Base-by-base conservation (phyloP, 2,888 invertebrate species). In the Meteorus colon region DNA sequence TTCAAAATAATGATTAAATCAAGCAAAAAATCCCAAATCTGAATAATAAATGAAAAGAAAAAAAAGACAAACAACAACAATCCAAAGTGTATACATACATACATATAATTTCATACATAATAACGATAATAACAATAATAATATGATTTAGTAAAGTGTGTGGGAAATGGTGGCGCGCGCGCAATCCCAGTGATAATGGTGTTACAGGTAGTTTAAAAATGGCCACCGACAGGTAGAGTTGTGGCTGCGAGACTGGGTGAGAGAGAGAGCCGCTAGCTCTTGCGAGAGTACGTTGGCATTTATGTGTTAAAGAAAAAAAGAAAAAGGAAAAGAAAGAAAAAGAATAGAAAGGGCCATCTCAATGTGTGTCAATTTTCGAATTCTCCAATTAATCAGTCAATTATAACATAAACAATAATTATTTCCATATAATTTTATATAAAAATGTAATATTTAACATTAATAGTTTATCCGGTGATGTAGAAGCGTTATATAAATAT, bases 181-280 rank as follows among this genome's bases (percentile, higher is more conserved):
- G 73, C 73, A 63, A 72, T 16, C 59, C 73, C 29, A 51, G 65
- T 51, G 66, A 65, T 73, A 45, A 66, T 67, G 45, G 59, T 48
- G 48, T 83, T 85, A 84, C 86, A 86, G 87, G 87, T 88, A 88
- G 88, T 88, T 88, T 86, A 88, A 88, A 88, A 87, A 88, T 88
- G 88, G 88, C 88, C 85, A 82, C 86, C 82, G 82, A 83, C 86
- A 84, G 84, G 85, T 85, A 86, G 81, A 83, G 80, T 84, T 81
- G 19, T 37, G 14, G 62, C 45, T 55, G 63, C 67, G 48, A 31
- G 37, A 37, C 51, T 34, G 74, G 80, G 65, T 31, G 65, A 12
- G 29, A 16, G 74, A 80, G 65, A 51, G 65, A 24, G 62, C 24
- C 16, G 62, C 55, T 8, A 62, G 31, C 29, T 62, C 14, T 78